A percentile compares a stretch with the other conserved stretches of the same genome.
These are phyloP conservation scores for Neoitamus cyanurus DNA, from an alignment of 2,888 invertebrate species.

Conservation along the genomic window DNA sequence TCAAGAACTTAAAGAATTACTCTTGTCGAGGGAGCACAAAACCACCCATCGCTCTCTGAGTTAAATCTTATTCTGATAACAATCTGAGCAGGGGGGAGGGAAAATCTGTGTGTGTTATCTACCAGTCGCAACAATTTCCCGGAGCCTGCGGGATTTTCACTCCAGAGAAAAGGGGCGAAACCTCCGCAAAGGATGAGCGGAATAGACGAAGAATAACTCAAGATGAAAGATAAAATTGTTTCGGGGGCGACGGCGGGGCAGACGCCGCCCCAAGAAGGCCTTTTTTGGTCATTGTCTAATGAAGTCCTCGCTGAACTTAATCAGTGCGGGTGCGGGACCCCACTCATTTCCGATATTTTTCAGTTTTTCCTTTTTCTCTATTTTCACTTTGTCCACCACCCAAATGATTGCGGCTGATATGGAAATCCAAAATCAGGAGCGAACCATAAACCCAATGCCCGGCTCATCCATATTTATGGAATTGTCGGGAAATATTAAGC, in stretches of 20 bases:
- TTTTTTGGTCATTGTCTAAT: neutral
- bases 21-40: neutral
- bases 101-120: neutral
- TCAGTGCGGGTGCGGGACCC: neutral
- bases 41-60: neutral
- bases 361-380: neutral
- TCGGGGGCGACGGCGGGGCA: neutral
- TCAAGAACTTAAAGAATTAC: neutral
- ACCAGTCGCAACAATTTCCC: neutral
- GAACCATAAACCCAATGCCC: neutral
- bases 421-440: neutral
- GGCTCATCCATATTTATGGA: neutral
- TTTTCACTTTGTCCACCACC: neutral
- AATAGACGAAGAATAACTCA: neutral
- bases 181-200: neutral
- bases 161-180: neutral
- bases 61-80: neutral
- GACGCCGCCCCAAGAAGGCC: neutral
- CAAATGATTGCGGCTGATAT: neutral
- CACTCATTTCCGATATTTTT: neutral
- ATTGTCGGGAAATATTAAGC: neutral
- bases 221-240: neutral
- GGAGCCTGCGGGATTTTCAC: neutral
- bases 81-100: neutral
- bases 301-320: neutral